Percentiles rank a stretch among this genome's conserved stretches.
Conservation (phyloP, 1,140 invertebrate species). For the Mycetomoellerius zeteki region DNA sequence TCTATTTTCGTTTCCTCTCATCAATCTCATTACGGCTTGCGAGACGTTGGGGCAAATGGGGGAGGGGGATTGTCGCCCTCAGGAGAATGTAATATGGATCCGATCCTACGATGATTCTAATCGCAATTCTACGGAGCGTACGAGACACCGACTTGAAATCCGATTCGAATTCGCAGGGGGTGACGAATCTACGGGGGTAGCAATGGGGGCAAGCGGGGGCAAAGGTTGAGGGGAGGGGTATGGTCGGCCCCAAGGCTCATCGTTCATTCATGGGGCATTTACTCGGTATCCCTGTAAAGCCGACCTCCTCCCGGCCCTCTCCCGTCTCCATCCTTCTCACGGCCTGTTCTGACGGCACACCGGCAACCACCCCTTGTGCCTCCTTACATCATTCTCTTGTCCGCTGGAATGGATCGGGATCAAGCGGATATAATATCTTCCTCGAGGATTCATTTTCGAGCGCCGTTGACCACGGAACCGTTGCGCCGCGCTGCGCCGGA, state of each 20-base stretch:
- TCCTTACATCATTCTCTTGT: conserved; percentile 82
- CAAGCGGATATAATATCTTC: conserved; percentile 83
- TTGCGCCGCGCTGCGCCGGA: conserved; percentile 10
- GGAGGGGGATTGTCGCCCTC: conserved; percentile 1
- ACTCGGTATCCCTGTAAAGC: conserved; percentile 85
- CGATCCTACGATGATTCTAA: conserved; percentile 76
- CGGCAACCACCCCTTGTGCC: conserved; percentile 65
- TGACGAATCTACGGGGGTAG: conserved; percentile 12
- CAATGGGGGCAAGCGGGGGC: conserved; percentile 14
- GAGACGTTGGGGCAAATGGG: neutral
- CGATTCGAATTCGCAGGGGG: conserved; percentile 80
- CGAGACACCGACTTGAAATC: conserved; percentile 77
- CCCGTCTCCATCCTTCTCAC: conserved; percentile 49
- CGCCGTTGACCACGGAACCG: conserved; percentile 60
- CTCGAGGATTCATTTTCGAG: conserved; percentile 78
- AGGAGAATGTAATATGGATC: conserved; percentile 81
- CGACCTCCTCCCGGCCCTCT: conserved; percentile 54
- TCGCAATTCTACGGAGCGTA: conserved; percentile 78
- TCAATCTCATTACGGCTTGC: conserved; percentile 63
- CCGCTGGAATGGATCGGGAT: conserved; percentile 84
- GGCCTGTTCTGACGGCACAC: conserved; percentile 48
- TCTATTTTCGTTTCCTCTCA: conserved; percentile 62
- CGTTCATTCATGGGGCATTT: conserved; percentile 87
- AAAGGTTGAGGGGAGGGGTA: conserved; percentile 36
- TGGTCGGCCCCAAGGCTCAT: conserved; percentile 82